A percentile compares a stretch with the other conserved stretches of the same genome.
Conservation (phyloP, 1,140 invertebrate species). For the Telenomus remus region DNA sequence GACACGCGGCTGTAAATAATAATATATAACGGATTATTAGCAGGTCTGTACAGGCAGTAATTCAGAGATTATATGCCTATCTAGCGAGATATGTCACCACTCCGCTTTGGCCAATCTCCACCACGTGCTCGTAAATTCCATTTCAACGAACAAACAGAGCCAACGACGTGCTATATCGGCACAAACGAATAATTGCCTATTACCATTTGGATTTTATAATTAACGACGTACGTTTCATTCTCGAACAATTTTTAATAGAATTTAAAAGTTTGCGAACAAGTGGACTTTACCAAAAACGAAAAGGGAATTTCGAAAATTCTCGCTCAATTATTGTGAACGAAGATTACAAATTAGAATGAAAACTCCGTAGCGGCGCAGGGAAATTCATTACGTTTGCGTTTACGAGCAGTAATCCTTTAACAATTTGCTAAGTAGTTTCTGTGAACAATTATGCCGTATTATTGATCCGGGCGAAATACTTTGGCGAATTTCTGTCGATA, state of each 20-base stretch:
- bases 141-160: conserved; percentile 65
- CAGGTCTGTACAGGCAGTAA: conserved; percentile 51
- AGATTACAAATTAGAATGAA: too few species aligned
- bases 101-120: conserved; percentile 62
- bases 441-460: conserved; percentile 15
- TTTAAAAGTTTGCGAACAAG: too few species aligned
- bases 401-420: not conserved
- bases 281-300: too few species aligned
- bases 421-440: not conserved
- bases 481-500: conserved; percentile 31
- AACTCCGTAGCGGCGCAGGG: too few species aligned
- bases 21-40: conserved; percentile 49
- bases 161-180: conserved; percentile 47
- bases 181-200: conserved; percentile 53
- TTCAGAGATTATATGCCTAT: conserved; percentile 59
- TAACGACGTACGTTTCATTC: conserved; percentile 37
- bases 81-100: conserved; percentile 54
- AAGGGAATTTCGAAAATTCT: too few species aligned
- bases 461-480: conserved; percentile 19
- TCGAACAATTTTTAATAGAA: conserved; percentile 30
- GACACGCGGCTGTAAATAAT: conserved; percentile 36
- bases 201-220: conserved; percentile 49
- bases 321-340: too few species aligned
- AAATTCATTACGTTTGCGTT: too few species aligned
- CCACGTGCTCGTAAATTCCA: conserved; percentile 70